Evolutionary conservation across 2,888 invertebrate genomes (phyloP), one percentile per base, ranked within the genome.

Genomic region (Carcina quercana): DNA sequence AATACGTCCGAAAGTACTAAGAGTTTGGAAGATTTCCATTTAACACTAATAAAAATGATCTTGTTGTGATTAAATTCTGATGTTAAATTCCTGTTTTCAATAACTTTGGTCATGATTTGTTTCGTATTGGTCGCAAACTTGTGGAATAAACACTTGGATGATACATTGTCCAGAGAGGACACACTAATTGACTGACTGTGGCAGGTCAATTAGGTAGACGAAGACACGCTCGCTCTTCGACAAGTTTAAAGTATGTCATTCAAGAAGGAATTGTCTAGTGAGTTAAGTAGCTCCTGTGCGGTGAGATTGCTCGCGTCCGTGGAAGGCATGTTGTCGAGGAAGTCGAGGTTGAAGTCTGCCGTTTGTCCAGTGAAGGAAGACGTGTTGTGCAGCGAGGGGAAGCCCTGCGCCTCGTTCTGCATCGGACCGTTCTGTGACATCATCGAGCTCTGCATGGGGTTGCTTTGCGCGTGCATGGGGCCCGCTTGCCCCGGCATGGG

Each of bases 281-380:
- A 93, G 74, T 90, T 94, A 52, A 94, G 86, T 42, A 94, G 79
- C 63, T 94, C 94, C 66, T 94, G 93, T 37, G 93, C 92, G 52
- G 91, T 90, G 71, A 93, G 90, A 59, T 88, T 89, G 58, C 87
- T 87, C 37, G 91, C 87, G 70, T 95, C 94, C 30, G 88, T 87
- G 48, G 91, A 85, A 34, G 91, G 90, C 68, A 95, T 87, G 76
- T 91, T 92, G 69, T 95, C 95, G 40, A 94, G 86, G 80, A 94
- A 93, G 85, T 95, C 94, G 53, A 95, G 87, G 70, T 89, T 91
- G 72, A 95, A 92, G 74, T 94, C 93, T 5, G 86, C 65, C 40
- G 86, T 69, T 34, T 83, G 79, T 40, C 80, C 84, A 31, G 83
- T 65, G 59, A 76, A 86, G 55, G 82, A 73, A 53, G 85, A 68